Evolutionary conservation across 35 echinoderm and acorn worm species (phyloP).

Genomic region (Heliocidaris tuberculata): DNA sequence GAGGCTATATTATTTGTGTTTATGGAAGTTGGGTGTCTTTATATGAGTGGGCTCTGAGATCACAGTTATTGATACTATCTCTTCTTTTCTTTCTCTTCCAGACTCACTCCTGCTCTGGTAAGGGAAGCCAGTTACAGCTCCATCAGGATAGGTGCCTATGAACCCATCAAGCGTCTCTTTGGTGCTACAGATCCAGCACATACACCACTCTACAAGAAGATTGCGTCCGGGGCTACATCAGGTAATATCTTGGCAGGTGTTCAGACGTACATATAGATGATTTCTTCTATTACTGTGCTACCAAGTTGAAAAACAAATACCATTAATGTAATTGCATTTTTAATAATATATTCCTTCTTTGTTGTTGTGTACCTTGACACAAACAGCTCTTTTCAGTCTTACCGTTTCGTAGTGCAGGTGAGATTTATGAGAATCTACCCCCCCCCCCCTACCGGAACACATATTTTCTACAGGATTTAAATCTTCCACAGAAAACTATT

Average conservation of each 20-base stretch:
- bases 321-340: background rate
- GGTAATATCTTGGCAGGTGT: slow-evolving; percentile 43
- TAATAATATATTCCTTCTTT: too few species aligned
- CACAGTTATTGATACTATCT: background rate
- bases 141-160: slow-evolving; percentile 92
- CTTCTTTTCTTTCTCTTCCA: slow-evolving; percentile 41
- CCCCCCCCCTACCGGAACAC: too few species aligned
- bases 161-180: slow-evolving; percentile 86
- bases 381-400: too few species aligned
- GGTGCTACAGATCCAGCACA: slow-evolving; percentile 91
- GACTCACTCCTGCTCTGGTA: slow-evolving; percentile 81
- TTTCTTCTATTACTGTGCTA: background rate
- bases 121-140: slow-evolving; percentile 86
- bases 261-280: background rate
- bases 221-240: slow-evolving; percentile 77
- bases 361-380: too few species aligned
- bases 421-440: background rate
- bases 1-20: background rate
- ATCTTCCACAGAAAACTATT: too few species aligned
- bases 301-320: background rate
- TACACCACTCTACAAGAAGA: slow-evolving; percentile 88
- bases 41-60: too few species aligned
- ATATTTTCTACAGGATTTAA: too few species aligned
- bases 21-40: background rate
- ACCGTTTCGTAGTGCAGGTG: too few species aligned